These are phyloP conservation scores for Xestia ashworthii DNA, from an alignment of 2,888 invertebrate genomes.

Conservation along the genomic window DNA sequence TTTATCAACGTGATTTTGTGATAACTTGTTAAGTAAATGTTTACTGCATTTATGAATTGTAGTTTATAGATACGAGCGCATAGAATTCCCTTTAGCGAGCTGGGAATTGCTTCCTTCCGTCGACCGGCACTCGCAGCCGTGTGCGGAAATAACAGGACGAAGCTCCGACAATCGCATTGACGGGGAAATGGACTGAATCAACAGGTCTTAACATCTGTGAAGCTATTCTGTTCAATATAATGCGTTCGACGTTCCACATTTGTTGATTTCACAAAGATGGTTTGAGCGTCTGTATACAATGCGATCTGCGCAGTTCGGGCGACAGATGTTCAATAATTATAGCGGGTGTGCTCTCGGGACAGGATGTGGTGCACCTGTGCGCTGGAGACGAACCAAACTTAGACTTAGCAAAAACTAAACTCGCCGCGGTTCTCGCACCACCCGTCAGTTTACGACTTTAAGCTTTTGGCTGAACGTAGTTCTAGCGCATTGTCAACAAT, in stretches of 20 bases:
- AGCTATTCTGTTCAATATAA: conserved; percentile 67
- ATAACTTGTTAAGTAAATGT: conserved; percentile 5
- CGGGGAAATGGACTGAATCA: conserved; percentile 86
- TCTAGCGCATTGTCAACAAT: conserved; percentile 19
- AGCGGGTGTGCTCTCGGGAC: conserved; percentile 78
- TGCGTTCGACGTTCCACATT: conserved; percentile 27
- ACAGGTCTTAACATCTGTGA: conserved; percentile 78
- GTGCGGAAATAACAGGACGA: conserved; percentile 87
- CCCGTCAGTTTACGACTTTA: conserved; percentile 35
- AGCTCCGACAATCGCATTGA: conserved; percentile 82
- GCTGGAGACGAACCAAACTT: conserved; percentile 75
- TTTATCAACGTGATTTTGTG: conserved; percentile 15
- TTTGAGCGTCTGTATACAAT: conserved; percentile 39
- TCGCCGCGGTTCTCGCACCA: conserved; percentile 53
- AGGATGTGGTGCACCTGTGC: conserved; percentile 89
- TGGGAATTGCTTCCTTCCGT: conserved; percentile 89
- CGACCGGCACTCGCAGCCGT: conserved; percentile 72
- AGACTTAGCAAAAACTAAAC: conserved; percentile 80
- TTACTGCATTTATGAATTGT: conserved; percentile 10
- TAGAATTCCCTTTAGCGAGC: conserved; percentile 80
- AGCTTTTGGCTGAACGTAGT: conserved; percentile 15
- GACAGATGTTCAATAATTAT: conserved; percentile 86
- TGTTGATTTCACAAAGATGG: conserved; percentile 52
- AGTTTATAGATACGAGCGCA: conserved; percentile 47
- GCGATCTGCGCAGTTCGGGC: conserved; percentile 56